These are phyloP conservation scores for Ophion costatus DNA, from an alignment of 2,888 invertebrate species.

Conservation along the genomic window DNA sequence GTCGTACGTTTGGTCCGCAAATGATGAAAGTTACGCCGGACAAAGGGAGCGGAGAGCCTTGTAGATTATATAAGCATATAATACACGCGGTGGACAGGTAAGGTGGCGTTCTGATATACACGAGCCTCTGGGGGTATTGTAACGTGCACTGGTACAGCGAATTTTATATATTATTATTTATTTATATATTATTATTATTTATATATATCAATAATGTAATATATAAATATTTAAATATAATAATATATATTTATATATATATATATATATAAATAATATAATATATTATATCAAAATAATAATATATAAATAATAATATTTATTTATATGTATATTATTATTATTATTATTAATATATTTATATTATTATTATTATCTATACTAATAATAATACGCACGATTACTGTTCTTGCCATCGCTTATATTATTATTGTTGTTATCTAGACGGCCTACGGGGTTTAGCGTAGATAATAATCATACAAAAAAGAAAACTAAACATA, in stretches of 20 bases:
- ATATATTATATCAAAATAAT: no score
- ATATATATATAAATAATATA: slow-evolving; percentile 6
- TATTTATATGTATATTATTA: slow-evolving; percentile 10
- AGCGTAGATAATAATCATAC: no score
- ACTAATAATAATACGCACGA: no score
- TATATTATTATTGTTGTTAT: no score
- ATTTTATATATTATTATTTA: slow-evolving; percentile 16
- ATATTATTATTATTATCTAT: no score
- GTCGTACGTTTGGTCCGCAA: slow-evolving; percentile 12
- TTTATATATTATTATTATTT: neutral
- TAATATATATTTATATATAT: neutral
- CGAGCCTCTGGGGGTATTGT: slow-evolving; percentile 36
- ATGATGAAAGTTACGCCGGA: slow-evolving; percentile 59
- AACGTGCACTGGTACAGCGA: slow-evolving; percentile 38
- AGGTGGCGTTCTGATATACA: slow-evolving; percentile 18
- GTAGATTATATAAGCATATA: slow-evolving; percentile 34
- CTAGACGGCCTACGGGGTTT: no score
- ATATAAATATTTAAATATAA: no score
- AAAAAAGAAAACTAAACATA: no score
- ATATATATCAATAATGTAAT: neutral
- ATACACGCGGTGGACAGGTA: slow-evolving; percentile 15
- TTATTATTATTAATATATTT: no score
- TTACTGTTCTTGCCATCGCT: no score
- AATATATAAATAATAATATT: no score
- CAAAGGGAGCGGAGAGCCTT: slow-evolving; percentile 57